Evolutionary conservation across 23 tunicate genomes (phyloP).

Genomic region (Ciona savignyi): DNA sequence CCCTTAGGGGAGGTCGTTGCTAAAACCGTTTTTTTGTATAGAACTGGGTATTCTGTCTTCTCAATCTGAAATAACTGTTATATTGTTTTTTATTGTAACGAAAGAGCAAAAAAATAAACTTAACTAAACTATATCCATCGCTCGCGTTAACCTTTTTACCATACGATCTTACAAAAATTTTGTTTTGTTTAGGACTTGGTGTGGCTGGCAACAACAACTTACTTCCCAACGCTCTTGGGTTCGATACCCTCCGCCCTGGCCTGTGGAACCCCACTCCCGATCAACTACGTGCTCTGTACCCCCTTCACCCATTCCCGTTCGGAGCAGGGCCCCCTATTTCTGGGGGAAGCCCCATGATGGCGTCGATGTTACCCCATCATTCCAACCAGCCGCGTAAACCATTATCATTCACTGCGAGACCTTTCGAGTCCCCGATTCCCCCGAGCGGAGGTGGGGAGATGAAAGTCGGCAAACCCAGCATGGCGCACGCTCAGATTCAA

Average conservation of each 20-base stretch:
- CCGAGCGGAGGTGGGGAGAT: background rate
- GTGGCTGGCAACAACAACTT: background rate
- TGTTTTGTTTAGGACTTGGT: background rate
- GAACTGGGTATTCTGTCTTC: too few species aligned
- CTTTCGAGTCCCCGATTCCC: background rate
- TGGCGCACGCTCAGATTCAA: conserved; percentile 68
- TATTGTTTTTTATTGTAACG: too few species aligned
- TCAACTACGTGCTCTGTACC: background rate
- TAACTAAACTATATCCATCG: too few species aligned
- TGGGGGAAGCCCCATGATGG: background rate
- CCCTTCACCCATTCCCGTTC: background rate
- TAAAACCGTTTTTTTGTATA: too few species aligned
- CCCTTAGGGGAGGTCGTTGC: too few species aligned
- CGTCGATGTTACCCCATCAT: background rate
- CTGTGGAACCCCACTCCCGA: background rate
- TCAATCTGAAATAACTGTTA: too few species aligned
- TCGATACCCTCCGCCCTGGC: background rate
- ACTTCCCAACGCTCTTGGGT: background rate
- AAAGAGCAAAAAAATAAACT: too few species aligned
- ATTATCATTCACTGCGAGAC: background rate
- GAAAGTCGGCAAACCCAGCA: background rate
- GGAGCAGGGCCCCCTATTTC: background rate
- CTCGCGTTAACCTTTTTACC: too few species aligned
- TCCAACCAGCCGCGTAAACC: background rate
- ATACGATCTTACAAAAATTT: too few species aligned